Percentiles rank a stretch among this genome's conserved stretches.
Conservation (phyloP, 2,113 vertebrate species). For the Neoarius graeffei region DNA sequence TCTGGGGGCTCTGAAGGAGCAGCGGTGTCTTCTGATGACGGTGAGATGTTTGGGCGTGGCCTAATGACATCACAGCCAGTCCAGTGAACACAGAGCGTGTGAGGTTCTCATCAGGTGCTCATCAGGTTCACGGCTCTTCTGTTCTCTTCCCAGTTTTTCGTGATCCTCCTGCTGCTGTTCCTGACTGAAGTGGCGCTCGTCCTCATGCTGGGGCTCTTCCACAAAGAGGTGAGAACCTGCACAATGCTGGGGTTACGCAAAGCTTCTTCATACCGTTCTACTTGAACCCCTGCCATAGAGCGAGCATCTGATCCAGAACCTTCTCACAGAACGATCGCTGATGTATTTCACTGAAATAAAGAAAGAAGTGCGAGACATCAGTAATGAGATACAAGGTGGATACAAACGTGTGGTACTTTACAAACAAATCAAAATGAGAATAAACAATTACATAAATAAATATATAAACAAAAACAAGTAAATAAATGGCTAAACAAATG, state of each 20-base stretch:
- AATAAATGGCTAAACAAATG: not conserved
- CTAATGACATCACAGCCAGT: constrained; percentile 15
- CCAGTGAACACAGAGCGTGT: not conserved
- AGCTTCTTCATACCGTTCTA: not conserved
- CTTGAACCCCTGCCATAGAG: not conserved
- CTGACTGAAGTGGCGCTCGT: constrained; percentile 74
- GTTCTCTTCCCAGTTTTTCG: constrained; percentile 74
- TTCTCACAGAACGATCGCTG: not conserved
- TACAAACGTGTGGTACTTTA: too few relatives aligned
- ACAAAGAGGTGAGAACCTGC: constrained; percentile 71
- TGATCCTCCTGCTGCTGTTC: constrained; percentile 79
- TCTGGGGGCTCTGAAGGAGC: constrained; percentile 81
- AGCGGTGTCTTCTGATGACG: constrained; percentile 79
- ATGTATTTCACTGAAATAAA: not conserved
- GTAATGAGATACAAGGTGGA: not conserved
- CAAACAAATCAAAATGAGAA: not conserved
- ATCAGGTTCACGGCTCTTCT: not conserved
- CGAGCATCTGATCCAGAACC: too few relatives aligned
- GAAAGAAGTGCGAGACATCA: too few relatives aligned
- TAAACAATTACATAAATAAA: not conserved
- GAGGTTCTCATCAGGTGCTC: not conserved
- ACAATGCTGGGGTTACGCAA: not conserved
- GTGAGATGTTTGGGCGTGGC: constrained; percentile 62
- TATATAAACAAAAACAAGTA: not conserved
- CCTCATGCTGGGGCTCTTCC: constrained; percentile 74